Conservation (phyloP, 1,140 invertebrate genomes). For the Yoshiicerus persimilis region DNA sequence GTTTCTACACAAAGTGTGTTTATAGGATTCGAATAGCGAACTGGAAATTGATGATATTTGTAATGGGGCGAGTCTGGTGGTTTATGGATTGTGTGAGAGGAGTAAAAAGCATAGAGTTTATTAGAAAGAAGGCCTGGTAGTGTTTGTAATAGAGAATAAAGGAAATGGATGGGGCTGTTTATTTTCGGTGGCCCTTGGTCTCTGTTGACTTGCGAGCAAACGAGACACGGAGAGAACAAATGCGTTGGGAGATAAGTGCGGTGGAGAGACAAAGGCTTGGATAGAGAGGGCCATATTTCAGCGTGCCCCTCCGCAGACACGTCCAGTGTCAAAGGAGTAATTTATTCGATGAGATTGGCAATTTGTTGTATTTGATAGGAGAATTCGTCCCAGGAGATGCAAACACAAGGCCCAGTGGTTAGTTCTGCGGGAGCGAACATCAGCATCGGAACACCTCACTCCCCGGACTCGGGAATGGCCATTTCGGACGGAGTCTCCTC, state of each 20-base stretch:
- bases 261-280: not conserved
- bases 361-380: slow-evolving; percentile 37
- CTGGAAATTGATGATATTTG: not conserved
- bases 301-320: not conserved
- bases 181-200: not conserved
- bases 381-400: slow-evolving; percentile 46
- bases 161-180: not conserved
- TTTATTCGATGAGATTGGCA: slow-evolving; percentile 28
- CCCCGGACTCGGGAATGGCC: slow-evolving; percentile 49
- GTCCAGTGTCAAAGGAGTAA: slow-evolving; percentile 30
- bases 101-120: not conserved
- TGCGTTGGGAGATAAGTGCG: not conserved
- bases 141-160: not conserved
- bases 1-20: no score
- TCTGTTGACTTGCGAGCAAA: not conserved
- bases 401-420: slow-evolving; percentile 38
- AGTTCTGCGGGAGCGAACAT: slow-evolving; percentile 36
- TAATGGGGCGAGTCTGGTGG: not conserved
- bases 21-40: no score
- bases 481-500: slow-evolving; percentile 48
- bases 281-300: not conserved
- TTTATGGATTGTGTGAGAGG: not conserved
- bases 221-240: not conserved
- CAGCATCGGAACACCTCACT: slow-evolving; percentile 44
- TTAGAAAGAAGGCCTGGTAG: not conserved